Percentiles rank a stretch among this genome's conserved stretches.
These are phyloP conservation scores for Hoplias malabaricus DNA, from an alignment of 2,113 vertebrate genomes.

Conservation along the genomic window DNA sequence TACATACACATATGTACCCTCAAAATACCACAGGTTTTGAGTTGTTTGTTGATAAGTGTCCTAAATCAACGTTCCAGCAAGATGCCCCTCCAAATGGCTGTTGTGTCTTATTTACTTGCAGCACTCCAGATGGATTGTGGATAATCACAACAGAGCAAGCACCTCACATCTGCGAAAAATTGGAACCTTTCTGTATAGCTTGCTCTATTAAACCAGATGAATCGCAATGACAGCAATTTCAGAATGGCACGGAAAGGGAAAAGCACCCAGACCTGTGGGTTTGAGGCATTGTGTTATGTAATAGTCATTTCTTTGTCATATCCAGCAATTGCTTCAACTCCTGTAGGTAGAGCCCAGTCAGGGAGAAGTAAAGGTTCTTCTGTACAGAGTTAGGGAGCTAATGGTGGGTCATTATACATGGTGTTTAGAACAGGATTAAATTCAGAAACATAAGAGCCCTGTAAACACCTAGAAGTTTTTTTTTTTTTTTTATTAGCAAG, in stretches of 20 bases:
- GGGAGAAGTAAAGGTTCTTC: too few species aligned
- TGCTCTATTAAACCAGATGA: background rate
- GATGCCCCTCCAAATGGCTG: conserved; percentile 9
- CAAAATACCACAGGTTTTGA: conserved; percentile 4
- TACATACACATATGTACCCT: background rate
- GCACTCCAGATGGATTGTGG: conserved; percentile 33
- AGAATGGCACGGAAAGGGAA: background rate
- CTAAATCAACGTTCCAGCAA: background rate
- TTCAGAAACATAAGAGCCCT: too few species aligned
- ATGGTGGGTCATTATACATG: too few species aligned
- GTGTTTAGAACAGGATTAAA: too few species aligned
- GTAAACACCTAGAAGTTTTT: too few species aligned
- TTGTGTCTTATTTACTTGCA: conserved; percentile 16
- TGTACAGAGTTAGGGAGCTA: too few species aligned
- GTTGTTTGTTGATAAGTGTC: background rate
- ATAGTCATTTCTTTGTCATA: background rate
- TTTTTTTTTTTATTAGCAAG: too few species aligned
- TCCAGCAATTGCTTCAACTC: background rate
- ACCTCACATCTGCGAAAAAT: conserved; percentile 25
- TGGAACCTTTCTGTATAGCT: background rate
- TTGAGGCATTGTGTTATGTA: background rate
- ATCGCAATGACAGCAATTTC: background rate
- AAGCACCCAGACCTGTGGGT: background rate
- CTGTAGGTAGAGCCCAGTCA: background rate
- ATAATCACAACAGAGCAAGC: conserved; percentile 28